Base-by-base conservation (phyloP, 1,140 invertebrate genomes). In the Phymastichus coffea region DNA sequence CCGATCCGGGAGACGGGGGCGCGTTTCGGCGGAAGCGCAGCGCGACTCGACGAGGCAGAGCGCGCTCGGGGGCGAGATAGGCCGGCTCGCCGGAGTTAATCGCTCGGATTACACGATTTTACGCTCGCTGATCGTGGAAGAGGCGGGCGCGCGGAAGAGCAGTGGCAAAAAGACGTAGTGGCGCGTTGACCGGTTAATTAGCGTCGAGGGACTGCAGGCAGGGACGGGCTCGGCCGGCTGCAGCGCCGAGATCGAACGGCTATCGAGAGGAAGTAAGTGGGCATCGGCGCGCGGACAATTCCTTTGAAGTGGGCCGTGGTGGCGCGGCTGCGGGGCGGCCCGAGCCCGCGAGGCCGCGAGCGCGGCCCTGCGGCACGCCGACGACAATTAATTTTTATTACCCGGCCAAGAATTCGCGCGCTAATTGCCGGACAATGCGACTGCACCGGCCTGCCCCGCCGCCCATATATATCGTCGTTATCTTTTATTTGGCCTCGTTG, bases 311-410 rank as follows among this genome's bases (percentile, higher is more conserved):
- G 33, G 25, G 48, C 58, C 58, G 58, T 23, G 37, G 46, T 6
- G 7, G n/a, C n/a, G 15, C 15, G 15, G 6, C 6, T 30, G n/a
- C n/a, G 44, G 44, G 25, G 30, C 46, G 55, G 14, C 46, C 33
- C 28, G 6, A 12, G 28, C 28, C 35, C 9, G 25, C 35, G 15
- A 14, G 57, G 30, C 22, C 33, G 46, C n/a, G 19, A n/a, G 15
- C n/a, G n/a, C 49, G 19, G 25, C 25, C 52, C 14, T 2, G n/a
- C 44, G 37, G 26, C 60, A 49, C 43, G 57, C 57, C 52, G 57
- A 37, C 35, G 46, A 60, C 67, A 64, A 70, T 70, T 68, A 68
- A 63, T 71, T 71, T 71, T 71, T 70, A 68, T 70, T 63, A 68
- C 66, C 60, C 44, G 38, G 51, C 35, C 62, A 35, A 53, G 63